Evolutionary conservation across 1,140 invertebrate species (phyloP), one percentile per base, ranked within the genome.

Genomic region (Anastrepha obliqua): DNA sequence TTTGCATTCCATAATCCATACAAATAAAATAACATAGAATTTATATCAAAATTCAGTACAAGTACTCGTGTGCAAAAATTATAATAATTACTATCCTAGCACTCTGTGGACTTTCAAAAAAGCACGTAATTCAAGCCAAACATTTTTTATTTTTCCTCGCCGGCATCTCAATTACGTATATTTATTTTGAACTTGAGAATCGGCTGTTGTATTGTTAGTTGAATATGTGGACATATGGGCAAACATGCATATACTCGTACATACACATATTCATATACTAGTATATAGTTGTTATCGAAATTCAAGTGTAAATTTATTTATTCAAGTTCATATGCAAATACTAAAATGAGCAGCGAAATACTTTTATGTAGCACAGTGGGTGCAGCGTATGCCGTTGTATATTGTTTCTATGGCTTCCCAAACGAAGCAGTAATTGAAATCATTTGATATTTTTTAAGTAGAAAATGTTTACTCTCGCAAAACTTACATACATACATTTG

Each of bases 171-270:
- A 81, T 29, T 29, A 20, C 47, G 29, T 44, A 81, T 5, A 51
- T 58, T 58, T 81, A 29, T 81, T 20, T 55, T 58, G 74, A 81
- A 81, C 74, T 81, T 81, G 74, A 81, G 55, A 81, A 3, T 6
- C n/a, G 17, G 17, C 47, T 47, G 17, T 29, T 29, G 29, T 1
- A 29, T n/a, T 44, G 17, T 74, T 74, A 47, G 29, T 9, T 74
- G 17, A 15, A 42, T 74, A 74, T 42, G 1, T 55, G 9, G 5
- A 55, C 51, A 1, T 55, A 55, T 1, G 9, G 5, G 51, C 9
- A 55, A 5, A 55, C 9, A 55, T 55, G 51, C 51, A 55, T 5
- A 55, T 55, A 55, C 51, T 5, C 9, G 9, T 5, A 55, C 9
- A 55, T 55, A 55, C 1, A 55, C 1, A 55, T 55, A 55, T 55